Conservation (phyloP, 2,888 invertebrate genomes). For the Spodoptera picta region DNA sequence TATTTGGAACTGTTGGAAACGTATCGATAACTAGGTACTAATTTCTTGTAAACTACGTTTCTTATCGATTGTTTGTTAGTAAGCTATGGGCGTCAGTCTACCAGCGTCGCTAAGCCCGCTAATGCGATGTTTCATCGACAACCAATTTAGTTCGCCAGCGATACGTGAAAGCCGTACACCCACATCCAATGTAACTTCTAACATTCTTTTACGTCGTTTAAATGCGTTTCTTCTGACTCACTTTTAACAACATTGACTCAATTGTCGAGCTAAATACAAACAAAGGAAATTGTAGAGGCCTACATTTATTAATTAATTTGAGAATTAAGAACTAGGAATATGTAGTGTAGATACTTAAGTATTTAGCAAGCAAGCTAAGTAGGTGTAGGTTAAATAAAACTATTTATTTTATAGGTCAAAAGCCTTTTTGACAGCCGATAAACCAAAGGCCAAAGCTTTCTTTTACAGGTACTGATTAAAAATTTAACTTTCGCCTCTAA, state of each 20-base stretch:
- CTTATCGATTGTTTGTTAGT: conserved; percentile 15
- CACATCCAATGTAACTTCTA: conserved; percentile 16
- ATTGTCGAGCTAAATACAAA: background rate
- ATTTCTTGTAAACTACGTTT: conserved; percentile 2
- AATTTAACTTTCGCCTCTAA: too few species aligned
- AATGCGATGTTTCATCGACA: conserved; percentile 30
- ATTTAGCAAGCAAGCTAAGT: too few species aligned
- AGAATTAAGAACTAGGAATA: background rate
- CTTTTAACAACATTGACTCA: background rate
- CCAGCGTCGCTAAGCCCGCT: conserved; percentile 7
- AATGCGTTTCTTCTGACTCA: conserved; percentile 11
- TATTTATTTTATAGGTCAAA: background rate
- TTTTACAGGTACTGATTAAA: too few species aligned
- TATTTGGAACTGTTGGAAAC: background rate
- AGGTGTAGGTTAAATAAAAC: too few species aligned
- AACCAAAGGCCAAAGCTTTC: background rate
- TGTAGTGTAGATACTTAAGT: too few species aligned
- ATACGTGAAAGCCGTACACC: conserved; percentile 33
- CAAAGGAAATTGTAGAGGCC: conserved; percentile 1
- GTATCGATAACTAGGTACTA: conserved; percentile 1
- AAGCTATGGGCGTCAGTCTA: conserved; percentile 6
- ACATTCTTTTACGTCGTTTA: conserved; percentile 12
- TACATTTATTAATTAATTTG: background rate
- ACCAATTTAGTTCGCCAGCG: conserved; percentile 18
- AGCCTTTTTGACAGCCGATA: background rate